A percentile compares a stretch with the other conserved stretches of the same genome.
Evolutionary conservation across 2,888 invertebrate genomes (phyloP).

Genomic region (Chrysolina haemoptera): DNA sequence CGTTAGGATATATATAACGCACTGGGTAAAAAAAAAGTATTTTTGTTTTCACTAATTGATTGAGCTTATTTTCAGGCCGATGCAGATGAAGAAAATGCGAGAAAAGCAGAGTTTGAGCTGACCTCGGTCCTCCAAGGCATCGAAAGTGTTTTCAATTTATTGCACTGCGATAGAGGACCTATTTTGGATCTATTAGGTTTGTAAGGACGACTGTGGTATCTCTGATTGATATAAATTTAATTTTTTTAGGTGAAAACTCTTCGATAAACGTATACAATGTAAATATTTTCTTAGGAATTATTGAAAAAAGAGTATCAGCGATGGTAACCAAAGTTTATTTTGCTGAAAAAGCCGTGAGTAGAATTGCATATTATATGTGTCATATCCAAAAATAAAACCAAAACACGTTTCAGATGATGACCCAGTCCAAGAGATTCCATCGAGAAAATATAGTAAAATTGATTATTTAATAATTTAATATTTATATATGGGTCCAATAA

Average conservation of each 20-base stretch:
- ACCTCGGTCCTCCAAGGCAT: conserved; percentile 54
- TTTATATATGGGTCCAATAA: no score
- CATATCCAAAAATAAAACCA: neutral
- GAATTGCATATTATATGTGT: neutral
- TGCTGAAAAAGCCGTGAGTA: conserved; percentile 61
- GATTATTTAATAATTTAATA: conserved; percentile 22
- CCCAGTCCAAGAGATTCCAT: conserved; percentile 40
- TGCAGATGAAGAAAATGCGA: conserved; percentile 54
- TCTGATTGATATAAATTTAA: conserved; percentile 8
- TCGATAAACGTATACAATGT: conserved; percentile 84
- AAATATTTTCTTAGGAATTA: conserved; percentile 85
- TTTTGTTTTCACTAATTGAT: no score
- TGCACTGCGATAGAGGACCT: conserved; percentile 82
- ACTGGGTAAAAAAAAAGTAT: no score
- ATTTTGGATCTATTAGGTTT: conserved; percentile 80
- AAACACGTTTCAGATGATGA: conserved; percentile 42
- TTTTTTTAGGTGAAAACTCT: conserved; percentile 74
- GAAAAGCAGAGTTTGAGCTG: conserved; percentile 56
- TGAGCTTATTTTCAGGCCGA: conserved; percentile 46
- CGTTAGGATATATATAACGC: no score
- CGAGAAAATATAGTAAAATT: conserved; percentile 34
- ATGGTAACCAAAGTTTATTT: conserved; percentile 74
- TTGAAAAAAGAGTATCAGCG: conserved; percentile 82
- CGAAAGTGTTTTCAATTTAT: conserved; percentile 72
- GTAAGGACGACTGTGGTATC: neutral